phyloP scores from a whole-genome alignment of 2,888 invertebrate species.

The Lycocerus yunnanus region DNA sequence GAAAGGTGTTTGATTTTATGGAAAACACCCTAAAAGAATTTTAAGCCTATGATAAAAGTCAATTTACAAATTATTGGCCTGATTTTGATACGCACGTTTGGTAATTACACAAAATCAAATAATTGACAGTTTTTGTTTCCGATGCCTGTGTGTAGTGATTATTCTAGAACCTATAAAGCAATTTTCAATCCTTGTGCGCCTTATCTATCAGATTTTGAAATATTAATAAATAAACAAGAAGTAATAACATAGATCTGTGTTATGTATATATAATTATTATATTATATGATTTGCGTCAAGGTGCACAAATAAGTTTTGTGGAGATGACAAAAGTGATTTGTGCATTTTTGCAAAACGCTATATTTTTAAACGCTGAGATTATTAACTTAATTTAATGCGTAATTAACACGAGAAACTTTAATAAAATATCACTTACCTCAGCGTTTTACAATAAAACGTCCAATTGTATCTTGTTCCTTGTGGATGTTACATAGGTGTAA shows the following conservation, averaged over 20 bases:
- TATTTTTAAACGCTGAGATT: constrained; percentile 7
- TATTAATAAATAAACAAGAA: constrained; percentile 19
- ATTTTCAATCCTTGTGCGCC: constrained; percentile 29
- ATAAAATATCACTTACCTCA: constrained; percentile 4
- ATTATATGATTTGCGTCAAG: not conserved
- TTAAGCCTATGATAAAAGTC: not conserved
- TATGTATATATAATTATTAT: constrained; percentile 4
- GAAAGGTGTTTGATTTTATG: not conserved
- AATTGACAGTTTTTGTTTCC: not conserved
- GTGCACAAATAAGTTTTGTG: not conserved
- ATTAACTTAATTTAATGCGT: not conserved
- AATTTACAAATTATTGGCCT: not conserved
- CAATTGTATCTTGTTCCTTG: constrained; percentile 37
- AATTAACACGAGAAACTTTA: not conserved
- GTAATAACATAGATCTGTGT: constrained; percentile 30
- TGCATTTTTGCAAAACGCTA: constrained; percentile 4
- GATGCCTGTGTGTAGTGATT: not conserved
- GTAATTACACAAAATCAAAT: not conserved
- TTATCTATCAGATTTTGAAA: constrained; percentile 24
- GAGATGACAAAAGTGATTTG: not conserved
- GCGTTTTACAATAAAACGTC: constrained; percentile 24
- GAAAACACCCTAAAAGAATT: not conserved
- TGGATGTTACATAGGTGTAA: constrained; percentile 39
- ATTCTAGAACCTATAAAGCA: constrained; percentile 17
- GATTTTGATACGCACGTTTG: not conserved